Base-by-base conservation (phyloP, 2,888 invertebrate genomes). In the Drosophila putrida region DNA sequence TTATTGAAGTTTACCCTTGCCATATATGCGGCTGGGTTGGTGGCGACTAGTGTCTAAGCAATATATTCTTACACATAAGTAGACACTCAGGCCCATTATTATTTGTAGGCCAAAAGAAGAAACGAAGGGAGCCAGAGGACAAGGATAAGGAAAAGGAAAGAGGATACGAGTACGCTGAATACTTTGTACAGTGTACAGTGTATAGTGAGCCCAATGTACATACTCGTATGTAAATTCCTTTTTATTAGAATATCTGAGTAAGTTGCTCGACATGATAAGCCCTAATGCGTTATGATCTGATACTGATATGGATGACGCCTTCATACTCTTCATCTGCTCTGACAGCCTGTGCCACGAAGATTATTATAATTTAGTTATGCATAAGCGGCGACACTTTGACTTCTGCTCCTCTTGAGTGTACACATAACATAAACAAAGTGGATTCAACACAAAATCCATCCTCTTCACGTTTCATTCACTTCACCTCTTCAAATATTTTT, bases 231-330 rank as follows among this genome's bases (percentile, higher is more conserved):
- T 71, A 83, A 87, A 83, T 87, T 76, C 60, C 64, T 51, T 81
- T 80, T 78, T 87, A 87, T 87, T 77, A 79, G 74, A 79, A 82
- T 74, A 77, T 81, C 72, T 70, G 68, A 85, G 74, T 67, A 67
- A 71, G 71, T 78, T 81, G 66, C 71, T 61, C 71, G 65, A 80
- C 77, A 80, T 80, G 86, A 85, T 85, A 85, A 68, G 77, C 69
- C 62, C 68, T 87, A 87, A 89, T 81, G 80, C 75, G 77, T 77
- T 82, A 84, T 87, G 85, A 89, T 89, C 82, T 77, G 77, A 77
- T 75, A 70, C 85, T 83, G 87, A 88, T 85, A 85, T 51, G 83
- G 73, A 76, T 85, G 80, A 80, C 60, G 70, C 50, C 61, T 68
- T 65, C 70, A 60, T 61, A 33, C 27, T 46, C 20, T 20, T n/a